A percentile compares a stretch with the other conserved stretches of the same genome.
Conservation (phyloP, 2,113 vertebrate species). For the Drymodes brunneopygia region DNA sequence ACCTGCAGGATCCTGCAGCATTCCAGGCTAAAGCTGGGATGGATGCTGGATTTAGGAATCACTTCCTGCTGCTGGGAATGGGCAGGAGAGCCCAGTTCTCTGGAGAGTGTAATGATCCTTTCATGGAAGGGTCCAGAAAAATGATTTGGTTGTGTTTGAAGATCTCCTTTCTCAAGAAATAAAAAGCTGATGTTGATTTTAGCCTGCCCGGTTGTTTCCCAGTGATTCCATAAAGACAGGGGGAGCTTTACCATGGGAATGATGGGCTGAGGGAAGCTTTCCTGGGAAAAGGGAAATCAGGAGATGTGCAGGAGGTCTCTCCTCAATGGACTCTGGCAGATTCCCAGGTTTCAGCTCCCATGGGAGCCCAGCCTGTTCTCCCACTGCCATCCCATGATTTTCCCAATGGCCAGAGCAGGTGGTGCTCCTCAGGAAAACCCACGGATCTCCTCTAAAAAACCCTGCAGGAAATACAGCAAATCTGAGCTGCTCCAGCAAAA, state of each 20-base stretch:
- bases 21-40: background rate
- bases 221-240: background rate
- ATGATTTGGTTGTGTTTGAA: background rate
- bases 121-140: background rate
- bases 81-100: background rate
- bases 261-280: background rate
- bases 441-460: background rate
- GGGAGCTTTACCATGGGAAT: background rate
- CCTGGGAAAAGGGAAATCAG: background rate
- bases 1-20: background rate
- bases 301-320: background rate
- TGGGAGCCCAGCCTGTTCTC: background rate
- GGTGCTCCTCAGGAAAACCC: background rate
- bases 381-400: background rate
- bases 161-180: background rate
- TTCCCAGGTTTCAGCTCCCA: accelerated
- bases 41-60: background rate
- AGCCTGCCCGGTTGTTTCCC: background rate
- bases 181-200: background rate
- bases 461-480: background rate
- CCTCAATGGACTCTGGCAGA: accelerated
- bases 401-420: background rate
- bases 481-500: background rate
- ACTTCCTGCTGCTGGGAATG: background rate
- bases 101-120: background rate